Percentiles rank a stretch among this genome's conserved stretches.
These are phyloP conservation scores for Microtus richardsoni DNA, from an alignment of 2,113 vertebrate genomes.

Conservation along the genomic window DNA sequence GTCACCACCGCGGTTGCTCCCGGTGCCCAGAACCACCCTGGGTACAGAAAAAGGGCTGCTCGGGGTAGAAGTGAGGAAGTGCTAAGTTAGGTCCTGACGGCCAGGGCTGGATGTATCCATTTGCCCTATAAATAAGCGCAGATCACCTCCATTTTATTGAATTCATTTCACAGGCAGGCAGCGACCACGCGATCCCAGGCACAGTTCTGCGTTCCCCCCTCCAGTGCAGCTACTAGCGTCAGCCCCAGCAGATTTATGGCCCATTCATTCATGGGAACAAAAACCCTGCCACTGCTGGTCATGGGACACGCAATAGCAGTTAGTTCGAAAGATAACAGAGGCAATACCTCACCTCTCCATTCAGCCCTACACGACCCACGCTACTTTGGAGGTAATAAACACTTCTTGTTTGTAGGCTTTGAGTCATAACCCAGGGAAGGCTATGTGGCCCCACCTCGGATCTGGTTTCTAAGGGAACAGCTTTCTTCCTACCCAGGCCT, in stretches of 20 bases:
- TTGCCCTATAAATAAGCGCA: slow-evolving; percentile 89
- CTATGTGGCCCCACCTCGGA: slow-evolving; percentile 73
- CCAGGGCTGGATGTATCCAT: slow-evolving; percentile 85
- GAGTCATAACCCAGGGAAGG: slow-evolving; percentile 84
- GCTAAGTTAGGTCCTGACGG: slow-evolving; percentile 86
- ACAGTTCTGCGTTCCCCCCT: slow-evolving; percentile 88
- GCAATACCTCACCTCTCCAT: slow-evolving; percentile 88
- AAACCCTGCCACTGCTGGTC: slow-evolving; percentile 89
- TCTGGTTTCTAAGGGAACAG: slow-evolving; percentile 59
- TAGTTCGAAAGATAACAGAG: slow-evolving; percentile 89
- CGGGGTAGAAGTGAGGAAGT: slow-evolving; percentile 84
- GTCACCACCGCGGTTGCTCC: background rate
- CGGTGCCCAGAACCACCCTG: slow-evolving; percentile 75
- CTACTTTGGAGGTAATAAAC: slow-evolving; percentile 88
- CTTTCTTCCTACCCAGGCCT: background rate
- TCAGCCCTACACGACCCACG: slow-evolving; percentile 82
- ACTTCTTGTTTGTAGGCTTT: slow-evolving; percentile 84
- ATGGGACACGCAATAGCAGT: slow-evolving; percentile 87
- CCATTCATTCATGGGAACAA: slow-evolving; percentile 92
- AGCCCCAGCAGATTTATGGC: slow-evolving; percentile 88
- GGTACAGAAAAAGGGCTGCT: slow-evolving; percentile 74
- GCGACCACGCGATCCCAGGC: slow-evolving; percentile 88
- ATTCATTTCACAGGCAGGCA: slow-evolving; percentile 89
- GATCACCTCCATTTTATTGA: slow-evolving; percentile 90
- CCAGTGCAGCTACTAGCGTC: slow-evolving; percentile 85